Base-by-base conservation (phyloP, 2,797 vertebrate genomes). In the Sparidentex hasta region DNA sequence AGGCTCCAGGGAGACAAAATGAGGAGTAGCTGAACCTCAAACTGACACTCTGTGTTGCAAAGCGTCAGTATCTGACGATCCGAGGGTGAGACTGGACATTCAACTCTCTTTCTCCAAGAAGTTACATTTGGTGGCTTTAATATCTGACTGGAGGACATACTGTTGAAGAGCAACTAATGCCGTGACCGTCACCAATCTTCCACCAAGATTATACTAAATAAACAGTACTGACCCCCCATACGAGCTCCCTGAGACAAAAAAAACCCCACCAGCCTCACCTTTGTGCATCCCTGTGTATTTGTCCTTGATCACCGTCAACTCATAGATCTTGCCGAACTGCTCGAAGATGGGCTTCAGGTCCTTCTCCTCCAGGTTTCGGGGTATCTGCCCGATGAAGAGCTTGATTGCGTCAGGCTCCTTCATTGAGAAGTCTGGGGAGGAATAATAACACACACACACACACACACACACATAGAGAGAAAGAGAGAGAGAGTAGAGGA, bases 341-440 rank as follows among this genome's bases (percentile, higher is more conserved):
- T 96, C 95, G 7, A 96, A 96, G 73, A 96, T 96, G 80, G 95
- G 95, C 86, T 96, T 96, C 80, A 96, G 89, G 92, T 96, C 95
- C 81, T 96, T 96, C 87, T 96, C 95, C 82, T 96, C 95, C 90
- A 96, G 93, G 90, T 95, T 96, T 85, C 95, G 93, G 82, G 95
- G 95, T 87, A 96, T 96, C 85, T 96, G 95, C 91, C 95, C 95
- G 76, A 96, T 94, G 86, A 96, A 95, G 89, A 96, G 95, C 93
- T 96, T 96, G 93, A 96, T 96, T 87, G 95, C 95, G 86, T 96
- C 95, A 84, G 95, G 94, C 93, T 96, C 95, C 95, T 96, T 96
- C 95, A 96, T 96, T 95, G 93, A 91, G 92, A 92, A 89, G 90
- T 92, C 90, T 93, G 79, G 71, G 74, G 85, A 90, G 84, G 89